Base-by-base conservation (phyloP, 2,888 invertebrate genomes). In the Drosophila meridiana region DNA sequence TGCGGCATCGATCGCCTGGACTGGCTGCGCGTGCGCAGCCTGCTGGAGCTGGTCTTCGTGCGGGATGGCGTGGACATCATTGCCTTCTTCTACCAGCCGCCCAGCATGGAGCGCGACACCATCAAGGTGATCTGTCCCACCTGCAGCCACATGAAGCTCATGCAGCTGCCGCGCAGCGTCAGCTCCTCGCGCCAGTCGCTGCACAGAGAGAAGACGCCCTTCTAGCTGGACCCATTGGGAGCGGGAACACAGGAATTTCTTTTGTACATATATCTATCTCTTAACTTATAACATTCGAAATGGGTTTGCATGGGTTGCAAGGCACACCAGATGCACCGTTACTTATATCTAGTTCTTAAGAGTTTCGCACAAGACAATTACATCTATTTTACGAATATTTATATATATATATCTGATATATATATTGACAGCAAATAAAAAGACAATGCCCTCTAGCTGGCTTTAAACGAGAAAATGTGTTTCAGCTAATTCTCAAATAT, bases 1-100 rank as follows among this genome's bases (percentile, higher is more conserved):
- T 95, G 95, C 88, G 96, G 96, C 47, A 93, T 96, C 48, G 96
- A 96, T 91, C 92, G 94, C 26, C 91, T 96, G 34, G 93, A 95
- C 74, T 96, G 96, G 96, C 38, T 87, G 68, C 92, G 91, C 36
- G 92, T 91, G 36, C 94, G 93, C 69, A 87, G 90, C 5, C 92
- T 94, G 83, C 82, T 96, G 30, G 93, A 93, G 64, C 92, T 94
- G 73, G 92, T 95, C 4, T 96, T 95, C 81, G 80, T 81, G 38
- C 92, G 94, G 50, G 91, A 92, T 26, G 92, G 91, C 11, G 84
- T 94, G 5, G 92, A 94, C 50, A 94, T 95, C 56, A 91, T 92
- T n/a, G 94, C 94, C n/a, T 95, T 94, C 83, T 94, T 94, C 82
- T 94, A 89, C 59, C 83, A 91, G 56, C 90, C 91, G 28, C 82